Base-by-base conservation (phyloP, 2,797 vertebrate species). In the Chiropotes sagulatus region DNA sequence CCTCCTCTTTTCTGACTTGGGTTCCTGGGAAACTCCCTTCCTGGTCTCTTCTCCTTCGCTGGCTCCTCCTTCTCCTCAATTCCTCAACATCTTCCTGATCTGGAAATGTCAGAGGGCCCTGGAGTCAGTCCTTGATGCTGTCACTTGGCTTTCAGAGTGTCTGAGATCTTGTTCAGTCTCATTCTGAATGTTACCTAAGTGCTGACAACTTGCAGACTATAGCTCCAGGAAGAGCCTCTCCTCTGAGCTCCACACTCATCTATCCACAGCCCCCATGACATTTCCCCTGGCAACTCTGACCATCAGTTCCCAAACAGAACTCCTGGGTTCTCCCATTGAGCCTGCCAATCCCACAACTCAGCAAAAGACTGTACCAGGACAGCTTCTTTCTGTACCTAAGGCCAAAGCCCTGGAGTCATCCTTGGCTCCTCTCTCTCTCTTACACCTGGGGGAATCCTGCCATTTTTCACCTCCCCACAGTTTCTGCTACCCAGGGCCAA, bases 311-410 rank as follows among this genome's bases (percentile, higher is more conserved):
- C 57, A 22, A 19, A 1, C 1, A 30, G 87, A 50, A n/a, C 57
- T 33, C n/a, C 6, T 6, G 7, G 6, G 30, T 5, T 73, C 26
- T 73, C 83, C 26, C 3, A 0, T 8, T 0, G 0, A 81, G 30
- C 30, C 8, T 0, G 0, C n/a, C 19, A 19, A 2, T 17, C 20
- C 36, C 1, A 7, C 2, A 4, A 28, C 44, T 92, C 70, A 13
- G 64, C 46, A 39, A 48, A 79, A 41, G n/a, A 24, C 24, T 9
- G 19, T 14, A 9, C 11, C 1, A 2, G 7, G 30, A n/a, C 61
- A 33, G 61, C 61, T 39, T 36, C 44, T 80, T n/a, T 78, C 17
- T 73, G 24, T 1, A 33, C 26, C 22, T 15, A 20, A 76, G 28
- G 19, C 13, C n/a, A 36, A 28, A 88, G 28, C 30, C 52, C 19